Conservation (phyloP, 2,888 invertebrate species). For the Hyalella azteca region DNA sequence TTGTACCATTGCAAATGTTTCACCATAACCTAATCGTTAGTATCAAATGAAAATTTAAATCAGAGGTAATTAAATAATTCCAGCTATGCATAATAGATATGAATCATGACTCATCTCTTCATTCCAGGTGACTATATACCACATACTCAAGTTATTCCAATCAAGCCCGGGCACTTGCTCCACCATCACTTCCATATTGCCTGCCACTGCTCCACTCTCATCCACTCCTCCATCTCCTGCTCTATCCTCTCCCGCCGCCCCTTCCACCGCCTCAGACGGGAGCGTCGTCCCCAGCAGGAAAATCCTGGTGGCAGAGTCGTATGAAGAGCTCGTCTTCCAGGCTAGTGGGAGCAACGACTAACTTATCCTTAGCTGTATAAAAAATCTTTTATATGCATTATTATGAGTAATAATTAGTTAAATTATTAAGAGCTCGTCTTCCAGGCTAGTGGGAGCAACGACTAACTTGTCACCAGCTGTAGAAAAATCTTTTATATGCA, state of each 20-base stretch:
- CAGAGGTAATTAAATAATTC: slow-evolving; percentile 35
- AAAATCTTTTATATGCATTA: too few species aligned
- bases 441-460: too few species aligned
- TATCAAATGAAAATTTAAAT: too few species aligned
- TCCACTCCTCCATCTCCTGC: slow-evolving; percentile 39
- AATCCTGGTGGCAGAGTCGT: slow-evolving; percentile 86
- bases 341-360: too few species aligned
- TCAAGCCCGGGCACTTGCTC: slow-evolving; percentile 67
- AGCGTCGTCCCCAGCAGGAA: slow-evolving; percentile 64
- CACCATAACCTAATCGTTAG: too few species aligned
- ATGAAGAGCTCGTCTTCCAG: slow-evolving; percentile 92
- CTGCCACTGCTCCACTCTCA: slow-evolving; percentile 56
- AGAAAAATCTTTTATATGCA: too few species aligned
- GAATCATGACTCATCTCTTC: slow-evolving; percentile 41
- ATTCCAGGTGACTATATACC: slow-evolving; percentile 88
- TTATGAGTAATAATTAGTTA: too few species aligned
- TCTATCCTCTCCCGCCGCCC: slow-evolving; percentile 30
- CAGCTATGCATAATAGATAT: not conserved
- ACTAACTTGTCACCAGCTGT: too few species aligned
- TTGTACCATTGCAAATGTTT: too few species aligned
- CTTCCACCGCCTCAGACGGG: not conserved
- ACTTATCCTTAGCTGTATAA: too few species aligned
- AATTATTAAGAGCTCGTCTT: too few species aligned
- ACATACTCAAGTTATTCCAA: slow-evolving; percentile 92
- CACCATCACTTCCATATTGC: slow-evolving; percentile 32